Evolutionary conservation across 2,113 vertebrate species (phyloP), one percentile per base, ranked within the genome.

Genomic region (Lipophrys pholis): DNA sequence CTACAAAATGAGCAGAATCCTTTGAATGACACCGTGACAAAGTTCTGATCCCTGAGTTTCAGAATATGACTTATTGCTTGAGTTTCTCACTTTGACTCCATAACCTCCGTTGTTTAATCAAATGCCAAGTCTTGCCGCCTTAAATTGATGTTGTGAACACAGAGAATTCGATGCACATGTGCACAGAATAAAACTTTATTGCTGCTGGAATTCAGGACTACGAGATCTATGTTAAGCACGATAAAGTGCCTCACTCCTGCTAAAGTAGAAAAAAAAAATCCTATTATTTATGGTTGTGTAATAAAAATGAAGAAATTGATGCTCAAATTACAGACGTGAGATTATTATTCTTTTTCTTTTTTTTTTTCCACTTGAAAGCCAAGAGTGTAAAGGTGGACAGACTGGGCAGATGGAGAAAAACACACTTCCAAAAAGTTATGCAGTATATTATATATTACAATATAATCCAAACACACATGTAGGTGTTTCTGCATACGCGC

Each of bases 111-210:
- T 7, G 5, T 50, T 42, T 50, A 9, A 51, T 71, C 11, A 21
- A 41, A 66, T 46, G 40, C 8, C 8, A 59, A 46, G 11, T 73
- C 53, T 51, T 2, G 11, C 15, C 55, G 9, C 41, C 5, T 56
- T 66, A 50, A 53, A 76, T 36, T 64, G 54, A 54, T 38, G 30
- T 48, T 45, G 12, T 30, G 15, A 35, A 57, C 21, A 56, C 15
- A 39, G 7, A 73, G 12, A 73, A n/a, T 60, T 15, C 21, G 21
- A 14, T 7, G 38, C 17, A 48, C 21, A 58, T 11, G 36, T 38
- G 38, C 21, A 53, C 45, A 68, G 41, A 52, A 45, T 69, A 15
- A 63, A 17, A 8, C 12, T 41, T 39, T 62, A 79, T 38, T 36
- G 43, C 36, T 17, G 40, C 48, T 54, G 40, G 35, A 52, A 9